Evolutionary conservation across 2,888 invertebrate genomes (phyloP), one percentile per base, ranked within the genome.

Genomic region (Pollenia griseotomentosa): DNA sequence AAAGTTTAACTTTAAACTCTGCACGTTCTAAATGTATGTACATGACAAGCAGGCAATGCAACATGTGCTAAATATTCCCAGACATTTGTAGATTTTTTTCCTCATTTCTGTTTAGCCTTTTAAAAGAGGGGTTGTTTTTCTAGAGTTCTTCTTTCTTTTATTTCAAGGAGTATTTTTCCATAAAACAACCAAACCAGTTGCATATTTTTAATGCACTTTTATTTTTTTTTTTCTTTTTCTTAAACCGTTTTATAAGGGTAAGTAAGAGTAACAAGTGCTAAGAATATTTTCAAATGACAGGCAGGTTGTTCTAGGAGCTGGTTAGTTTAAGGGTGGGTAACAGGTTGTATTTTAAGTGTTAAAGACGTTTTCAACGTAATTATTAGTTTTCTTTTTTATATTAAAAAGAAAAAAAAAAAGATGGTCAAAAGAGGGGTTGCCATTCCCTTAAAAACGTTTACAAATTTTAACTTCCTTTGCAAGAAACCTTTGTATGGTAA

Each of bases 31-130:
- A 81, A 57, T n/a, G 42, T 57, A 57, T n/a, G 42, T 57, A 75
- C 53, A 74, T 57, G 11, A 51, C 14, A 48, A 16, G 11, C 16
- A 51, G 16, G 33, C 68, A 63, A 77, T 55, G 84, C 84, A 87
- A 87, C 87, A 87, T 87, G 87, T 87, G 87, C 84, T 87, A 82
- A 82, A 83, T 84, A 82, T 82, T 84, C 84, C 74, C 87, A 81
- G 73, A 59, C 87, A 71, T 81, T 84, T 87, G 10, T 81, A 84
- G 84, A 84, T 78, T 81, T 84, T 73, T 66, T 51, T 59, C 16
- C 73, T 61, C 51, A 23, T 46, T 53, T 81, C 14, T 48, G 23
- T 81, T 74, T 66, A 11, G 53, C 16, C 44, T 65, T 65, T 65
- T 10, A 44, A 59, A 78, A 68, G 78, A 81, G 81, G 81, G 81